Conservation (phyloP, 2,113 vertebrate species). For the Halichoeres trimaculatus region DNA sequence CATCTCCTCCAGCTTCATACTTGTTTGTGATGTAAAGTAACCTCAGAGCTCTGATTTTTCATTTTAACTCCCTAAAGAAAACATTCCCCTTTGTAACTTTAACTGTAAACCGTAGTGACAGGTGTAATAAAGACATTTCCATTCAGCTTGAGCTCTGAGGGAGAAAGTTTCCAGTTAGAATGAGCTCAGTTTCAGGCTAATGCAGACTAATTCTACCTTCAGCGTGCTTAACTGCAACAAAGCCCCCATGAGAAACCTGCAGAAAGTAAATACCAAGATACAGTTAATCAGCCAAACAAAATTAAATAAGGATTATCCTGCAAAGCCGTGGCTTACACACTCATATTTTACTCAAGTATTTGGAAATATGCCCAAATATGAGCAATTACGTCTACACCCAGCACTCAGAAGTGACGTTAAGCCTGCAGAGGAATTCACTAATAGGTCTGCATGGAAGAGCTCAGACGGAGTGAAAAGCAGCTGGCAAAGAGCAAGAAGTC, state of each 20-base stretch:
- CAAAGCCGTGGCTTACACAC: conserved; percentile 48
- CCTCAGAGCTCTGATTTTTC: conserved; percentile 10
- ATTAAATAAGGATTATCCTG: conserved; percentile 79
- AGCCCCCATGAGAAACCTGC: conserved; percentile 66
- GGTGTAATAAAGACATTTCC: conserved; percentile 24
- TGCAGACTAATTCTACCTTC: conserved; percentile 51
- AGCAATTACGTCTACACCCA: conserved; percentile 65
- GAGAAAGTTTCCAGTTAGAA: conserved; percentile 29
- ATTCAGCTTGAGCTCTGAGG: conserved; percentile 4
- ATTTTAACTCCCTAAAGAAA: conserved; percentile 28
- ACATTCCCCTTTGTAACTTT: background rate
- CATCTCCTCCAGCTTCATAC: background rate
- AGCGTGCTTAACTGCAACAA: conserved; percentile 57
- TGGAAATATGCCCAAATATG: conserved; percentile 73
- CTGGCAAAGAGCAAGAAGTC: conserved; percentile 68
- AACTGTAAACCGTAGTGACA: conserved; percentile 37
- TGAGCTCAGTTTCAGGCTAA: conserved; percentile 70
- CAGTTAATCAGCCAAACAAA: conserved; percentile 67
- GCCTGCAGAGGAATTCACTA: conserved; percentile 76
- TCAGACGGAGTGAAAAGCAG: conserved; percentile 55
- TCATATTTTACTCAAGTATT: conserved; percentile 69
- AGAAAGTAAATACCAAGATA: conserved; percentile 63
- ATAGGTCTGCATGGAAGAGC: conserved; percentile 71
- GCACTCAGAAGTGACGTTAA: conserved; percentile 76
- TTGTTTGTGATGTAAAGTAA: too few species aligned